phyloP scores from a whole-genome alignment of 2,888 invertebrate species.

The Zhuqinia jingwanae region DNA sequence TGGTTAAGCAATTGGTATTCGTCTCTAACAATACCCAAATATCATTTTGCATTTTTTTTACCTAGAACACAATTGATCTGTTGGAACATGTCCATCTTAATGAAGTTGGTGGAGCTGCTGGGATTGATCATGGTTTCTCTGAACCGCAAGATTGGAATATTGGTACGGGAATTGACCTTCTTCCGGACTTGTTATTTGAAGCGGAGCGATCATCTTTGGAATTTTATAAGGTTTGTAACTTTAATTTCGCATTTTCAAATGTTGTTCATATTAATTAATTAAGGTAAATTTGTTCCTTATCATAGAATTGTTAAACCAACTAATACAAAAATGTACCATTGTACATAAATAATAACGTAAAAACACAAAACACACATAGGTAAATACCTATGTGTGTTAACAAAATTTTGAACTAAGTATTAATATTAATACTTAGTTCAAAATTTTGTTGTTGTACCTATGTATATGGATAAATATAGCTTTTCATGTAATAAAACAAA shows the following conservation, averaged over 20 bases:
- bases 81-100: constrained; percentile 64
- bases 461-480: neutral
- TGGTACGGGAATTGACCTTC: neutral
- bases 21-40: too few relatives aligned
- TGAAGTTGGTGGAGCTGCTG: constrained; percentile 67
- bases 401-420: neutral
- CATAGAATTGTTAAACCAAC: too few relatives aligned
- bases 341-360: too few relatives aligned
- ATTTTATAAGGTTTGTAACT: constrained; percentile 67
- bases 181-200: constrained; percentile 55
- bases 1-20: too few relatives aligned
- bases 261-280: too few relatives aligned
- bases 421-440: too few relatives aligned
- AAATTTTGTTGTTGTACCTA: neutral
- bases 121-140: constrained; percentile 44
- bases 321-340: too few relatives aligned
- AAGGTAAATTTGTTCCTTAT: too few relatives aligned
- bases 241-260: too few relatives aligned
- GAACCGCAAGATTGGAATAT: constrained; percentile 25
- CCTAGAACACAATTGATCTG: constrained; percentile 46
- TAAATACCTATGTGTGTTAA: too few relatives aligned
- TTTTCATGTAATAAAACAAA: neutral
- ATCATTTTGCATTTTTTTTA: neutral
- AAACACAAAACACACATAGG: too few relatives aligned
- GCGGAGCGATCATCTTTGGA: constrained; percentile 67